Evolutionary conservation across 2,113 vertebrate genomes (phyloP).

Genomic region (Cephalopterus ornatus): DNA sequence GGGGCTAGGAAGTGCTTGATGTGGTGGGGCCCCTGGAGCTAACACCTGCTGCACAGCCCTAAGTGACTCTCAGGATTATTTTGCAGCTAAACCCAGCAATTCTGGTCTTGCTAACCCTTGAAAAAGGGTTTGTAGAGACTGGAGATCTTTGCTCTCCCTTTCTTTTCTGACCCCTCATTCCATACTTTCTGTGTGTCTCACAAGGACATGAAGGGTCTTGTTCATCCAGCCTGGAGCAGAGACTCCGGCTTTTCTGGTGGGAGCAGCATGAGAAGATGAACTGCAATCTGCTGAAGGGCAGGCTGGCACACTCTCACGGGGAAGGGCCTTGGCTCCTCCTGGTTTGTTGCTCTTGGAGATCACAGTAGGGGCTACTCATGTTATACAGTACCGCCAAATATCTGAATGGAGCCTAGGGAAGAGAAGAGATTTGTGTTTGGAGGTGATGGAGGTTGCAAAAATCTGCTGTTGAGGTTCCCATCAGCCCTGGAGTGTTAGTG

Average conservation of each 20-base stretch:
- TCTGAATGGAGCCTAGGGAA: not conserved
- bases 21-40: slow-evolving; percentile 8
- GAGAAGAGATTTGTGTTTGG: not conserved
- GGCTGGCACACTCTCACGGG: not conserved
- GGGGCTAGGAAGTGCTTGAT: not conserved
- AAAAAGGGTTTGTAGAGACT: not conserved
- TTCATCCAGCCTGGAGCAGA: not conserved
- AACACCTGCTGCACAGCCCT: not conserved
- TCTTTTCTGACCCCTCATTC: not conserved
- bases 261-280: not conserved
- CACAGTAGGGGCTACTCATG: not conserved
- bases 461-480: not conserved
- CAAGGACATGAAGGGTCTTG: not conserved
- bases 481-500: not conserved
- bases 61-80: not conserved
- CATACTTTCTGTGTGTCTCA: not conserved
- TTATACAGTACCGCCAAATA: not conserved
- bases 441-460: not conserved
- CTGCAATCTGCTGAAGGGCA: not conserved
- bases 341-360: not conserved
- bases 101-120: not conserved
- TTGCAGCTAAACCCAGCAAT: not conserved
- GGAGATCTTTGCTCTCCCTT: not conserved
- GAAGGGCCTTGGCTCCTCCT: not conserved
- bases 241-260: not conserved